Conservation (phyloP, 30 jellyfish, hydroid and myxozoan species). For the Phacellophora camtschatica region DNA sequence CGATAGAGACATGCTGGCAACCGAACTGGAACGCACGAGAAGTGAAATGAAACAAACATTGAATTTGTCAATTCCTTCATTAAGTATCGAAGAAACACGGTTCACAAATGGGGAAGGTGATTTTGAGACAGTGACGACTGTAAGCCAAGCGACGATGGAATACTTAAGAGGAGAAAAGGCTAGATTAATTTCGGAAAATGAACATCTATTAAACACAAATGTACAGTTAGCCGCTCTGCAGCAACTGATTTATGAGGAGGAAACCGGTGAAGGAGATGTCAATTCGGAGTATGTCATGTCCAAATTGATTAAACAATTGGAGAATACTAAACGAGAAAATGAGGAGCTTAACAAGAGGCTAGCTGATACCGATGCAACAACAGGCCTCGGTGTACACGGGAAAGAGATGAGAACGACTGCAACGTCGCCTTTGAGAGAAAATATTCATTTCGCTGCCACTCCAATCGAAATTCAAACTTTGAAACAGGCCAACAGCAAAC, state of each 20-base stretch:
- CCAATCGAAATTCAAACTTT: constrained; percentile 39
- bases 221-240: constrained; percentile 53
- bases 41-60: constrained; percentile 16
- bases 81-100: too few relatives aligned
- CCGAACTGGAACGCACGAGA: constrained; percentile 61
- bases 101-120: too few relatives aligned
- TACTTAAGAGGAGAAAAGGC: constrained; percentile 41
- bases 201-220: constrained; percentile 23
- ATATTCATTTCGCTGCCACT: not conserved
- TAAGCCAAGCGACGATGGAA: constrained; percentile 14
- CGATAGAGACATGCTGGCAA: constrained; percentile 80
- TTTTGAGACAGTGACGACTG: too few relatives aligned
- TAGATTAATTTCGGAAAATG: constrained; percentile 57
- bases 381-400: not conserved
- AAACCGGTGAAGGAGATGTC: constrained; percentile 5
- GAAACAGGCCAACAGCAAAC: constrained; percentile 21
- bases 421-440: constrained; percentile 27
- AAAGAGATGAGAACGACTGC: constrained; percentile 8
- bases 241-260: constrained; percentile 51
- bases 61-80: constrained; percentile 37
- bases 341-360: constrained; percentile 40
- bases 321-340: constrained; percentile 64
- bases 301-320: constrained; percentile 55
- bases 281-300: constrained; percentile 56
- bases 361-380: not conserved